A percentile compares a stretch with the other conserved stretches of the same genome.
phyloP scores from a whole-genome alignment of 2,113 vertebrate genomes.

The Pitta sordida region DNA sequence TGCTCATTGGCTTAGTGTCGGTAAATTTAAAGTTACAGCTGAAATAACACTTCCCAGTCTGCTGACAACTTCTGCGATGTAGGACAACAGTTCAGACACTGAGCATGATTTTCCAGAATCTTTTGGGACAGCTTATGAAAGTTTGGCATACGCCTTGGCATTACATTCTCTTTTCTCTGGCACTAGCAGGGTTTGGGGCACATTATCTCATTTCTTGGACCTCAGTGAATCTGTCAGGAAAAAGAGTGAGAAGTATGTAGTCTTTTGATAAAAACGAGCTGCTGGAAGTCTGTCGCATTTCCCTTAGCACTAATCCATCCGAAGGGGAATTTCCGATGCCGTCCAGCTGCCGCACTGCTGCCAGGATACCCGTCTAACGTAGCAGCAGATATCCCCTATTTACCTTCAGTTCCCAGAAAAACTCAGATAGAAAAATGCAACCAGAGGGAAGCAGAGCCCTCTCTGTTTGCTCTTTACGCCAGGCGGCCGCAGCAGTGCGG shows the following conservation, averaged over 20 bases:
- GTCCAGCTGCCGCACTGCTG: not conserved
- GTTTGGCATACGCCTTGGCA: not conserved
- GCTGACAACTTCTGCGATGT: not conserved
- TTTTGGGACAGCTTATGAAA: not conserved
- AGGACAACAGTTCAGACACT: not conserved
- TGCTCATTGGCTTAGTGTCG: not conserved
- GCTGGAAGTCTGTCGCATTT: not conserved
- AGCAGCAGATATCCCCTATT: not conserved
- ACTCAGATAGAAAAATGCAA: not conserved
- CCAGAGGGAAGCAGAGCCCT: too few relatives aligned
- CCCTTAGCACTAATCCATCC: not conserved
- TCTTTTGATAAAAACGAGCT: not conserved
- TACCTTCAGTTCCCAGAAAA: not conserved
- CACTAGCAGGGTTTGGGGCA: not conserved
- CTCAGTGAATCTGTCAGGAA: not conserved
- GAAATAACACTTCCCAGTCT: not conserved
- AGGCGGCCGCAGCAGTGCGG: fast-evolving
- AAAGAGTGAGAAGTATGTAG: not conserved
- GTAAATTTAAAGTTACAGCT: not conserved
- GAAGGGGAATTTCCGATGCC: not conserved
- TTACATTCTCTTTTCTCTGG: not conserved
- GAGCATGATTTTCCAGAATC: not conserved
- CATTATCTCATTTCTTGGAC: not conserved
- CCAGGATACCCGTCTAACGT: not conserved
- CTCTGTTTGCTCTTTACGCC: not conserved